Evolutionary conservation across 2,113 vertebrate genomes (phyloP).

Genomic region (Zingel zingel): DNA sequence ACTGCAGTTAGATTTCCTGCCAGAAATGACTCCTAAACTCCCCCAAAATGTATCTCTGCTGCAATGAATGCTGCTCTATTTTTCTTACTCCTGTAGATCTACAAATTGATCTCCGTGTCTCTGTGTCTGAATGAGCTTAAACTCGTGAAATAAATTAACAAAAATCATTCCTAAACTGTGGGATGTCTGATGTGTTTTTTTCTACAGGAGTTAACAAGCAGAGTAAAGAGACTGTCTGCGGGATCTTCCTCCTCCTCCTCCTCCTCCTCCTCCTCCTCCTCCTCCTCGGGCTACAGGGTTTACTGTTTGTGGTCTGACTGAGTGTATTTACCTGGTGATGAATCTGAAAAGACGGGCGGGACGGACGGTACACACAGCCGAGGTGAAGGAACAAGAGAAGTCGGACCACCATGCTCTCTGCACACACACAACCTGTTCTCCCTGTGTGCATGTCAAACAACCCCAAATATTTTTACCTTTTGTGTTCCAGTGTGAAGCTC

Average conservation of each 20-base stretch:
- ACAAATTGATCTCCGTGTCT: neutral
- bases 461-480: constrained; percentile 17
- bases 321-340: constrained; percentile 84
- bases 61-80: too few species aligned
- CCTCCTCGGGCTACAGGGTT: neutral
- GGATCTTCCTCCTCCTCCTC: neutral
- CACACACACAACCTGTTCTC: constrained; percentile 14
- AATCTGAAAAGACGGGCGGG: constrained; percentile 75
- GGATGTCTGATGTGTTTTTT: neutral
- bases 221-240: neutral
- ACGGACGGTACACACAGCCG: constrained; percentile 50
- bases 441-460: constrained; percentile 36
- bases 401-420: constrained; percentile 64
- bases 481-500: neutral
- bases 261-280: neutral
- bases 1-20: too few species aligned
- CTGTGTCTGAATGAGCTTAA: neutral
- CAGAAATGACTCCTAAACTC: too few species aligned
- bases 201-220: neutral
- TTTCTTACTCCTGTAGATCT: too few species aligned
- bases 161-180: neutral
- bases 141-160: neutral
- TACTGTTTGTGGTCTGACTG: constrained; percentile 63
- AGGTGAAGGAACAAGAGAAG: constrained; percentile 45
- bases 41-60: too few species aligned